Evolutionary conservation across 1,140 invertebrate genomes (phyloP), one percentile per base, ranked within the genome.

Genomic region (Orius insidiosus): DNA sequence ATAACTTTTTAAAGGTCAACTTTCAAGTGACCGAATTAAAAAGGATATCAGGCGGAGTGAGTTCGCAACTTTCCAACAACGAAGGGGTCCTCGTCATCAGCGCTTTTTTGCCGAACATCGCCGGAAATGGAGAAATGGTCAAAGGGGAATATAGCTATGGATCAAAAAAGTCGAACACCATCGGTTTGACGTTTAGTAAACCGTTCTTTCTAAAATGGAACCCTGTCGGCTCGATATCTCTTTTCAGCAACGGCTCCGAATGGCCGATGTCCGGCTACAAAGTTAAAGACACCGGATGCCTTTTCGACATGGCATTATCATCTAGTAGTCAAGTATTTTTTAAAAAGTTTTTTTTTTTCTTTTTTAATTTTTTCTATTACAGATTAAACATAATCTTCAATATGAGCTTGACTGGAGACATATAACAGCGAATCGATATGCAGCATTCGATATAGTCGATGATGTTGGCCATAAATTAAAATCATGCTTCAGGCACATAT

Each of bases 381-480:
- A 78, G 74, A 62, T 78, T 1, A 74, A 71, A 49, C 87, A 94
- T 59, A 79, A 78, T 57, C 52, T 94, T 9, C 76, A 83, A 52
- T 90, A 83, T 69, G 86, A 90, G 63, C 84, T 74, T 2, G 60
- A 76, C 3, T 82, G 86, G 60, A 64, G 88, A 50, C 76, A 90
- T 49, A 65, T 90, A 1, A 74, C 76, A 14, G 61, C 74, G 2
- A 72, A 62, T 51, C 63, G 62, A 58, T 71, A 69, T 58, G 74
- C 72, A 50, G 73, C 78, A 0, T 90, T 93, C 65, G 64, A 71
- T 47, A 75, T 93, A 6, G 63, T 86, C 30, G 84, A 92, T 64
- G 76, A 87, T 58, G 72, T 77, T 48, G 87, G 88, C 6, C 78
- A 85, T 35, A 78, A 77, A 47, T 68, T 93, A 53, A 93, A 93